Evolutionary conservation across 2,888 invertebrate species (phyloP), one percentile per base, ranked within the genome.

Genomic region (Neria commutata): DNA sequence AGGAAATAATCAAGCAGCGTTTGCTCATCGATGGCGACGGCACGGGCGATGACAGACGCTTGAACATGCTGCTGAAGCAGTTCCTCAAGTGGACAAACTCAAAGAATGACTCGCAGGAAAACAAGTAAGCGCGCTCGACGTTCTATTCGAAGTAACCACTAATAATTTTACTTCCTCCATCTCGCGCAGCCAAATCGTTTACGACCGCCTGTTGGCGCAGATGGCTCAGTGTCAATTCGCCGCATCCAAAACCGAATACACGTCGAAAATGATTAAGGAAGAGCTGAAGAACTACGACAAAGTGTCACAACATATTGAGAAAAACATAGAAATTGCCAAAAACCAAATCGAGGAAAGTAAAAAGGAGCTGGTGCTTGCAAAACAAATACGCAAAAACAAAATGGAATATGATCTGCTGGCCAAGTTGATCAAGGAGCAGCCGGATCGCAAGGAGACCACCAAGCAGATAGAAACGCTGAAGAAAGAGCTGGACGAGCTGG

Each of bases 11-110:
- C 62, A 89, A 93, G 68, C 86, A 95, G 67, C 87, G 96, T 64
- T 84, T 98, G 37, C 83, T 98, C 26, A 95, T 98, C 71, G 98
- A 98, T 79, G 98, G 98, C 16, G 98, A 98, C 84, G 98, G 98
- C 6, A 95, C 94, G 10, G 97, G 96, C 19, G 98, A 98, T 77
- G 98, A 98, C 77, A 86, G 96, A 58, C 85, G 95, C 58, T 85
- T 98, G 19, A 94, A 92, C 76, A 89, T 91, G 56, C 83, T 97
- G 17, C 81, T 95, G 10, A 95, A 94, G 83, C 90, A 91, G 21
- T 86, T 92, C 60, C 87, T 91, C 46, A 93, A 92, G 82, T 93
- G 91, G 91, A 88, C 89, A 56, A 89, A 88, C 71, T 85, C 85
- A 51, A 76, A 77, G 47, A 89, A 90, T 56, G 88, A 89, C 50